Percentiles rank a stretch among this genome's conserved stretches.
phyloP scores from a whole-genome alignment of 2,888 invertebrate genomes.

The Omphaloscelis lunosa region DNA sequence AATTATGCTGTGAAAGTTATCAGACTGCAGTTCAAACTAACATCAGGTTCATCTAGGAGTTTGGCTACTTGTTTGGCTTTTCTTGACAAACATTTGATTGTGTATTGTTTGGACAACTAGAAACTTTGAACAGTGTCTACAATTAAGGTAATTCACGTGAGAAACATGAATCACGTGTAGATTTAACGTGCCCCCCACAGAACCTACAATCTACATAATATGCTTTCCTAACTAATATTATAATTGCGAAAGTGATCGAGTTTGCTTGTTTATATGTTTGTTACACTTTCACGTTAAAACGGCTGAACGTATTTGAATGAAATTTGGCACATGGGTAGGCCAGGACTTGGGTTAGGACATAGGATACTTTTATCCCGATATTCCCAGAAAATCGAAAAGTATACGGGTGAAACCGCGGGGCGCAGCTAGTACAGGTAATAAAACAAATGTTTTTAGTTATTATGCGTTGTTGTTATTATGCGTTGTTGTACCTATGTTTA shows the following conservation, averaged over 20 bases:
- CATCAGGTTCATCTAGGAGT: neutral
- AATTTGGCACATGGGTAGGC: too few species aligned
- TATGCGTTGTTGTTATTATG: neutral
- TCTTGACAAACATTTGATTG: conserved; percentile 36
- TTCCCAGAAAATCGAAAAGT: too few species aligned
- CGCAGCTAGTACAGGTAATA: neutral
- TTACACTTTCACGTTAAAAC: too few species aligned
- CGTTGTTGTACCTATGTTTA: neutral
- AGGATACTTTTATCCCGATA: too few species aligned
- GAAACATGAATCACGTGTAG: neutral
- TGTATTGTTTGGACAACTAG: conserved; percentile 24
- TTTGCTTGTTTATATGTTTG: too few species aligned
- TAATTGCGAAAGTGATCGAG: too few species aligned
- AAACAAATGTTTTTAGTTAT: neutral
- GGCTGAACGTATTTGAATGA: too few species aligned
- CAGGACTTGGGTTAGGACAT: too few species aligned
- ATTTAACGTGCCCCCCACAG: neutral
- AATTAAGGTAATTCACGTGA: neutral
- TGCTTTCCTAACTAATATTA: neutral
- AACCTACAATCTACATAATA: neutral
- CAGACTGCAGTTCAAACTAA: conserved; percentile 15
- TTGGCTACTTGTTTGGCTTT: neutral
- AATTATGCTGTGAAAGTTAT: neutral
- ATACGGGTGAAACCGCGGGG: too few species aligned
- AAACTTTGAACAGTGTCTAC: conserved; percentile 16